These are phyloP conservation scores for Vidua macroura DNA, from an alignment of 2,113 vertebrate genomes.

Conservation along the genomic window DNA sequence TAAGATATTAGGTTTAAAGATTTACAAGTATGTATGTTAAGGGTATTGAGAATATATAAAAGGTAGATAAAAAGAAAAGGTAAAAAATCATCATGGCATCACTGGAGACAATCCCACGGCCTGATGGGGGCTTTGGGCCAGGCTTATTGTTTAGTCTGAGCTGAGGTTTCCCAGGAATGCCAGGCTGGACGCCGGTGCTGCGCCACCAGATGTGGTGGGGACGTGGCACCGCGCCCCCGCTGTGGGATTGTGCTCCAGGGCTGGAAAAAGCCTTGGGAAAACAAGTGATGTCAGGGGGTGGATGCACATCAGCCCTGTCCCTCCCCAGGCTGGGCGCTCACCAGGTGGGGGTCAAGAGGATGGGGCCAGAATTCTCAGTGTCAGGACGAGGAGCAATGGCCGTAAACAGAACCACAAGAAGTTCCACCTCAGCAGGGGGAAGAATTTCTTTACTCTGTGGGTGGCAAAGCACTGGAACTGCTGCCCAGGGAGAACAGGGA, in stretches of 20 bases:
- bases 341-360: neutral
- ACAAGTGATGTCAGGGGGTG: neutral
- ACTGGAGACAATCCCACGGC: neutral
- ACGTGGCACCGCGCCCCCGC: neutral
- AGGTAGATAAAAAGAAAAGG: neutral
- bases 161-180: conserved; percentile 41
- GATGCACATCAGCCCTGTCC: neutral
- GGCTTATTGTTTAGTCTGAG: conserved; percentile 11
- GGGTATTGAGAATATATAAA: neutral
- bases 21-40: neutral
- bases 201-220: neutral
- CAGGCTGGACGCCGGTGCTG: neutral
- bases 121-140: neutral
- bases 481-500: too few relatives aligned
- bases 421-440: neutral
- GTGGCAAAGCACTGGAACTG: neutral
- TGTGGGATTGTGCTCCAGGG: accelerated
- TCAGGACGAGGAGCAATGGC: accelerated
- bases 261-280: conserved; percentile 37
- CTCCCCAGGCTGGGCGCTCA: accelerated
- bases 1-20: neutral
- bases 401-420: neutral
- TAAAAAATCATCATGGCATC: neutral
- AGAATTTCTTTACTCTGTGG: neutral
- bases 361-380: neutral